Percentiles rank a stretch among this genome's conserved stretches.
Evolutionary conservation across 2,888 invertebrate genomes (phyloP).

Genomic region (Callinectes sapidus): DNA sequence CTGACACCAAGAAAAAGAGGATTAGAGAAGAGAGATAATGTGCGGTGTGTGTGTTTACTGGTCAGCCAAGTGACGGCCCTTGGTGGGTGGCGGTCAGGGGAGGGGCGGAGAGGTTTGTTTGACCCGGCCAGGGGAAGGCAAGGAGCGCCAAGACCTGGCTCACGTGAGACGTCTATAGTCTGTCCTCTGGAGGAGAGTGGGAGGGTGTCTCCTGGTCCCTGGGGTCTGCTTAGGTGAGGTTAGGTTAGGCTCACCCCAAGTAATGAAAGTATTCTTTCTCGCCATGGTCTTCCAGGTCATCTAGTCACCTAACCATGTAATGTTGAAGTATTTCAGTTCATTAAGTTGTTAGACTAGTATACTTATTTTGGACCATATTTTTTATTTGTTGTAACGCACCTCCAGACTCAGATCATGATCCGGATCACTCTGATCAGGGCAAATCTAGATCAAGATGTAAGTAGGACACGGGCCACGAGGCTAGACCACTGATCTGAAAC

Average conservation of each 20-base stretch:
- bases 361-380: too few species aligned
- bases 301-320: too few species aligned
- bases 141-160: not conserved
- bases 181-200: not conserved
- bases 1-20: slow-evolving; percentile 28
- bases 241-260: not conserved
- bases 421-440: too few species aligned
- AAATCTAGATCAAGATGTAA: too few species aligned
- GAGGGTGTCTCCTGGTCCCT: too few species aligned
- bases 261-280: not conserved
- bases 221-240: not conserved
- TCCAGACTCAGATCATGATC: too few species aligned
- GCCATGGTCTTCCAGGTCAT: not conserved
- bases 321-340: too few species aligned
- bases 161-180: not conserved
- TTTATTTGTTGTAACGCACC: too few species aligned
- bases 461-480: too few species aligned
- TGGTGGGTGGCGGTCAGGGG: not conserved
- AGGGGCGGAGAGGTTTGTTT: not conserved
- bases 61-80: not conserved
- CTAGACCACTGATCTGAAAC: too few species aligned
- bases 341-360: too few species aligned
- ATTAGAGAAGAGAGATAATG: slow-evolving; percentile 31
- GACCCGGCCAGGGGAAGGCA: not conserved
- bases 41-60: slow-evolving; percentile 27